Evolutionary conservation across 2,888 invertebrate genomes (phyloP).

Genomic region (Ormia ochracea): DNA sequence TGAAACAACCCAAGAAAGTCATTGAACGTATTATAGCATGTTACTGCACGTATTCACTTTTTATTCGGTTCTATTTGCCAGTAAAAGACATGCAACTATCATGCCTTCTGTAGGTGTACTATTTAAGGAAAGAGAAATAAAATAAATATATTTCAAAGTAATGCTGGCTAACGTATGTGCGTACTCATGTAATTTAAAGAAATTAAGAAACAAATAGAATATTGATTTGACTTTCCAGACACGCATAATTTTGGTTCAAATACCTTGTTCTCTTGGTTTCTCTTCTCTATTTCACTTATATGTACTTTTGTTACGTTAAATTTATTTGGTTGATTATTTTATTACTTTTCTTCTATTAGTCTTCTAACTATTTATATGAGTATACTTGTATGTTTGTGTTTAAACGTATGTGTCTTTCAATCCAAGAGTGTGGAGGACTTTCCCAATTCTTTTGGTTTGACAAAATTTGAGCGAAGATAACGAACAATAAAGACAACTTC

Average conservation of each 20-base stretch:
- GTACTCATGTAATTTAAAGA: conserved; percentile 16
- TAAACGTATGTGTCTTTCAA: conserved; percentile 19
- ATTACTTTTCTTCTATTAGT: conserved; percentile 2
- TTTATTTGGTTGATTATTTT: conserved; percentile 46
- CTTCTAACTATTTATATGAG: neutral
- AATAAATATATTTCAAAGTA: conserved; percentile 8
- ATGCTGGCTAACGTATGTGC: neutral
- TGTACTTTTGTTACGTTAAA: conserved; percentile 40
- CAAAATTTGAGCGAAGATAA: conserved; percentile 18
- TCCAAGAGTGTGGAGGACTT: conserved; percentile 12
- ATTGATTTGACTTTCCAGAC: conserved; percentile 61
- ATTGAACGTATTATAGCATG: conserved; percentile 60
- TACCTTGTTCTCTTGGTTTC: conserved; percentile 11
- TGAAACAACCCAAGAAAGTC: conserved; percentile 50
- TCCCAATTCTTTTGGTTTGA: neutral
- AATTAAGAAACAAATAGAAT: conserved; percentile 54
- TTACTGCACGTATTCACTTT: conserved; percentile 51
- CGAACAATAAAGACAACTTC: conserved; percentile 35
- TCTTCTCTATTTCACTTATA: conserved; percentile 41
- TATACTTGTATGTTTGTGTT: neutral
- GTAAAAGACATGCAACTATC: too few relatives aligned
- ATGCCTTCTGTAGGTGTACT: conserved; percentile 32
- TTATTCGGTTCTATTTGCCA: conserved; percentile 30
- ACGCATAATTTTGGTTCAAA: conserved; percentile 54
- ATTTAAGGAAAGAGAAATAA: neutral